Conservation (phyloP, 2,797 vertebrate genomes). For the Gorsachius magnificus region DNA sequence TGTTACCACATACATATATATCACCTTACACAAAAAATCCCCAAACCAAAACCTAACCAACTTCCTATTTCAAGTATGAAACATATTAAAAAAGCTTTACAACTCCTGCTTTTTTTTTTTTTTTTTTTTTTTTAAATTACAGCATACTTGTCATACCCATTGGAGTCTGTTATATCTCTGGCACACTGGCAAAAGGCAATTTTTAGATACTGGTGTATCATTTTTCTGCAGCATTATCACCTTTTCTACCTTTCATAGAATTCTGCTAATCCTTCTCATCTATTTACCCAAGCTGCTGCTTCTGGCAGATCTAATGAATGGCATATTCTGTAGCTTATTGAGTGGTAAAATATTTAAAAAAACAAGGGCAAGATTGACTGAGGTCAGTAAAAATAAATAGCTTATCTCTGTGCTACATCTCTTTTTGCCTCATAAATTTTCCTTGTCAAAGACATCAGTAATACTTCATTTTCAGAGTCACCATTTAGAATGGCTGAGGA, state of each 20-base stretch:
- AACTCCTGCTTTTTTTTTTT: not conserved
- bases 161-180: not conserved
- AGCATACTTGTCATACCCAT: not conserved
- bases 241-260: not conserved
- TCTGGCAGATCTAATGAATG: conserved; percentile 47
- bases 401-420: conserved; percentile 21
- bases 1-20: not conserved
- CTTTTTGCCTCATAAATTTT: conserved; percentile 28
- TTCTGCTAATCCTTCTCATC: not conserved
- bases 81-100: not conserved
- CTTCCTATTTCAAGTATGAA: not conserved
- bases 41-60: not conserved
- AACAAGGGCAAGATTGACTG: not conserved
- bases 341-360: conserved; percentile 34
- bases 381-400: conserved; percentile 60
- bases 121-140: not conserved
- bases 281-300: conserved; percentile 19
- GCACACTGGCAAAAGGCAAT: not conserved
- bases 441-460: conserved; percentile 50
- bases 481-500: conserved; percentile 44
- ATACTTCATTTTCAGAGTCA: conserved; percentile 49
- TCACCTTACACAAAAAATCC: not conserved
- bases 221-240: not conserved
- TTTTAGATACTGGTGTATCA: not conserved
- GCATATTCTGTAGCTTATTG: conserved; percentile 1